These are phyloP conservation scores for Hydrolagus colliei DNA, from an alignment of 2,797 vertebrate species.

Conservation along the genomic window DNA sequence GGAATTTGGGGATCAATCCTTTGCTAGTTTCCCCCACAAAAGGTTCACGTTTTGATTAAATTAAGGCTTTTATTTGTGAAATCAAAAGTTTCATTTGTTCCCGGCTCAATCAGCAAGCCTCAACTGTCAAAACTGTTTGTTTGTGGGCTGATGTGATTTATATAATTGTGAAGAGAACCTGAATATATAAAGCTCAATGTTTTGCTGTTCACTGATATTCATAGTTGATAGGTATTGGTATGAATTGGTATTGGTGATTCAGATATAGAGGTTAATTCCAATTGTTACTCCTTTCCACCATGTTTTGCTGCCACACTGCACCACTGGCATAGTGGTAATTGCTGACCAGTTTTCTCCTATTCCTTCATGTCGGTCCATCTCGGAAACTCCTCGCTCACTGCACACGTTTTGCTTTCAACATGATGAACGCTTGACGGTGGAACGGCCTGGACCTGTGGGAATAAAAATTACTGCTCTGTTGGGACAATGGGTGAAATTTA, in stretches of 20 bases:
- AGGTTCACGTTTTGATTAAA: neutral
- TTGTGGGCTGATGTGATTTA: neutral
- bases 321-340: slow-evolving; percentile 60
- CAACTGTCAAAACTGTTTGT: neutral
- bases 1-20: neutral
- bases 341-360: slow-evolving; percentile 76
- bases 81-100: neutral
- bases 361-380: slow-evolving; percentile 53
- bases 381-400: slow-evolving; percentile 28
- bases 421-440: slow-evolving; percentile 28
- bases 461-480: slow-evolving; percentile 14
- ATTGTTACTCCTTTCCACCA: slow-evolving; percentile 50
- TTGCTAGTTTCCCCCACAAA: neutral
- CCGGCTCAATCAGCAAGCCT: neutral
- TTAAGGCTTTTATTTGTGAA: neutral
- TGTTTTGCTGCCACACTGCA: slow-evolving; percentile 62
- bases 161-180: neutral
- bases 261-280: slow-evolving; percentile 44
- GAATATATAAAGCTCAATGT: no score
- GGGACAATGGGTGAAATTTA: neutral
- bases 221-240: neutral
- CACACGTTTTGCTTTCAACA: slow-evolving; percentile 17
- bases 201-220: neutral
- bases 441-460: slow-evolving; percentile 25
- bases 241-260: neutral